A percentile compares a stretch with the other conserved stretches of the same genome.
Conservation (phyloP, 1,140 invertebrate genomes). For the Drosophila trapezifrons region DNA sequence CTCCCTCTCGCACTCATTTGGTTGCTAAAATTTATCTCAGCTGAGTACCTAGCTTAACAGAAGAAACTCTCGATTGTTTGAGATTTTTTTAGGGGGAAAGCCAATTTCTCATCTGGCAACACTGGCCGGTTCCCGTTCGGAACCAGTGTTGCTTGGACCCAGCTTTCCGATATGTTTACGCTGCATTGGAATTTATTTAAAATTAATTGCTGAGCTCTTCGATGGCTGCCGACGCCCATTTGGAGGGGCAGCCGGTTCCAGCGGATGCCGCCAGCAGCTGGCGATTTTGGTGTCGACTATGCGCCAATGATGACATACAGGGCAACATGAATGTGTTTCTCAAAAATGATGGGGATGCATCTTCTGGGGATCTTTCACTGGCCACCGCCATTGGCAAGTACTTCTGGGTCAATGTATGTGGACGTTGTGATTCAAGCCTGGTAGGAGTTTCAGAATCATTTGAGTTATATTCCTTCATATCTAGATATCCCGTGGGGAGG, state of each 20-base stretch:
- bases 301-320: conserved; percentile 70
- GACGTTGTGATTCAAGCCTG: too few species aligned
- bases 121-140: conserved; percentile 3
- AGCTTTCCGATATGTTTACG: conserved; percentile 37
- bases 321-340: conserved; percentile 71
- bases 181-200: conserved; percentile 35
- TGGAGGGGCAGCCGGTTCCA: conserved; percentile 8
- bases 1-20: too few species aligned
- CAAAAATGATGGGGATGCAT: conserved; percentile 44
- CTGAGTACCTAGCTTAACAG: too few species aligned
- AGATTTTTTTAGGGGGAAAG: too few species aligned
- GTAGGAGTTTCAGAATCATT: neutral
- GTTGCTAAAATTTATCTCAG: too few species aligned
- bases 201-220: conserved; percentile 18
- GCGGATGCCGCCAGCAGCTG: conserved; percentile 32
- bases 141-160: conserved; percentile 7
- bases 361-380: conserved; percentile 39
- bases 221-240: conserved; percentile 41
- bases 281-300: conserved; percentile 76
- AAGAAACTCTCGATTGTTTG: too few species aligned
- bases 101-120: too few species aligned
- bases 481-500: conserved; percentile 62
- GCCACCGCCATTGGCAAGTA: conserved; percentile 73
- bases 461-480: neutral
- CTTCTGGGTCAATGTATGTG: conserved; percentile 74